Evolutionary conservation across 2,888 invertebrate genomes (phyloP).

Genomic region (Apoda limacodes): DNA sequence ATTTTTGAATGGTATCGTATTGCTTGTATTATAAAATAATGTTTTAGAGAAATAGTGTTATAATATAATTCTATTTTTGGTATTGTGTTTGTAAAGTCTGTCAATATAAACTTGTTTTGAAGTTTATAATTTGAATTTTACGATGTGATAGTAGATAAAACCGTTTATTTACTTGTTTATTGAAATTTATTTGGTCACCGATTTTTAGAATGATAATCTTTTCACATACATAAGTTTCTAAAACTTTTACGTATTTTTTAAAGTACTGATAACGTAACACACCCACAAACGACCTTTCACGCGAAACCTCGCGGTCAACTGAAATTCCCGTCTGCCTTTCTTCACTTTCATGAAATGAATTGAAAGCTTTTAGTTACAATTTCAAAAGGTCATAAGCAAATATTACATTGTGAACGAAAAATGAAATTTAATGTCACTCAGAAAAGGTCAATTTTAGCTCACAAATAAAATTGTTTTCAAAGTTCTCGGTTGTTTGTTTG

Average conservation of each 20-base stretch:
- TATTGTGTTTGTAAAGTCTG: no score
- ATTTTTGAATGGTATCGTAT: no score
- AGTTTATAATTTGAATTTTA: no score
- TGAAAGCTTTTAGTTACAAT: conserved; percentile 36
- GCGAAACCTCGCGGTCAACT: conserved; percentile 65
- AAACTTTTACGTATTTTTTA: conserved; percentile 55
- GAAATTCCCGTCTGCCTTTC: conserved; percentile 45
- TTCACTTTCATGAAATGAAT: conserved; percentile 65
- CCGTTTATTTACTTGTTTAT: no score
- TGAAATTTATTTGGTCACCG: no score
- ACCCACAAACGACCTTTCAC: conserved; percentile 34
- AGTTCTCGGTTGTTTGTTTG: conserved; percentile 66
- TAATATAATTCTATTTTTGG: no score
- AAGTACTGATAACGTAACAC: conserved; percentile 18
- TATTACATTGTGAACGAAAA: conserved; percentile 9
- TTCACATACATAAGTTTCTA: no score
- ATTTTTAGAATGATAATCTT: no score
- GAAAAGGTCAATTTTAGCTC: conserved; percentile 16
- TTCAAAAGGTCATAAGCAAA: conserved; percentile 30
- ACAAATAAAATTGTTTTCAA: conserved; percentile 49
- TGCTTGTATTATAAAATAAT: no score
- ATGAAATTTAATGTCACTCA: conserved; percentile 8
- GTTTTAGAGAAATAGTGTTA: no score
- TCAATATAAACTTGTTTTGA: no score
- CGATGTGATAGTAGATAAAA: no score